Evolutionary conservation across 2,888 invertebrate genomes (phyloP).

Genomic region (Sinotaia quadrata): DNA sequence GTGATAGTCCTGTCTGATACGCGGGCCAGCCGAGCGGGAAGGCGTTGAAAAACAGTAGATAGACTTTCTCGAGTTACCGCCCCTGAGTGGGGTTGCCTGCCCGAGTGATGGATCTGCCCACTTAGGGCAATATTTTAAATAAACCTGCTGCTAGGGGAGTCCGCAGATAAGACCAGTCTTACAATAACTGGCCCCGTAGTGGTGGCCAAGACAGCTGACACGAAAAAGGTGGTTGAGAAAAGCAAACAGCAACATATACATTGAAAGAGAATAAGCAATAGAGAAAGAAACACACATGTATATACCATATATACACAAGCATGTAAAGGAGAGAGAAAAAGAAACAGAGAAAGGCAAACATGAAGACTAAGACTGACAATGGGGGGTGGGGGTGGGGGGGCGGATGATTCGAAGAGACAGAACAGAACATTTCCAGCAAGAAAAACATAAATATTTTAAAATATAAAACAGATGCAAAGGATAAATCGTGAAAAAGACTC

Average conservation of each 20-base stretch:
- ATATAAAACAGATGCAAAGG: too few species aligned
- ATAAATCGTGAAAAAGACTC: too few species aligned
- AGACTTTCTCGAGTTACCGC: constrained; percentile 15
- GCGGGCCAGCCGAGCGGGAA: not conserved
- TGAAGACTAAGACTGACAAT: too few species aligned
- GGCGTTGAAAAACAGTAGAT: not conserved
- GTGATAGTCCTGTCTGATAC: not conserved
- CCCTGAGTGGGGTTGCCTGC: constrained; percentile 16
- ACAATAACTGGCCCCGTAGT: not conserved
- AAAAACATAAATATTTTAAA: too few species aligned
- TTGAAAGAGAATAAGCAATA: not conserved
- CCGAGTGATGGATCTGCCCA: constrained; percentile 14
- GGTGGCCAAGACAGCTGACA: too few species aligned
- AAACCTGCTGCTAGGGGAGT: not conserved
- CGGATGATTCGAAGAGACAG: too few species aligned
- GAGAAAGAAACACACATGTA: not conserved
- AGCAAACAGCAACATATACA: not conserved
- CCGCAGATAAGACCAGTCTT: constrained; percentile 16
- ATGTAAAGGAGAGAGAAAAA: too few species aligned
- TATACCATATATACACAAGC: too few species aligned
- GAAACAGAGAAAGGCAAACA: too few species aligned
- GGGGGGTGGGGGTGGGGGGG: too few species aligned
- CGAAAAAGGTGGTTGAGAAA: too few species aligned
- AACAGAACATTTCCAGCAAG: too few species aligned
- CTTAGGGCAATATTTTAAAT: constrained; percentile 13